Percentiles rank a stretch among this genome's conserved stretches.
phyloP scores from a whole-genome alignment of 2,113 vertebrate species.

The Onychostruthus taczanowskii region DNA sequence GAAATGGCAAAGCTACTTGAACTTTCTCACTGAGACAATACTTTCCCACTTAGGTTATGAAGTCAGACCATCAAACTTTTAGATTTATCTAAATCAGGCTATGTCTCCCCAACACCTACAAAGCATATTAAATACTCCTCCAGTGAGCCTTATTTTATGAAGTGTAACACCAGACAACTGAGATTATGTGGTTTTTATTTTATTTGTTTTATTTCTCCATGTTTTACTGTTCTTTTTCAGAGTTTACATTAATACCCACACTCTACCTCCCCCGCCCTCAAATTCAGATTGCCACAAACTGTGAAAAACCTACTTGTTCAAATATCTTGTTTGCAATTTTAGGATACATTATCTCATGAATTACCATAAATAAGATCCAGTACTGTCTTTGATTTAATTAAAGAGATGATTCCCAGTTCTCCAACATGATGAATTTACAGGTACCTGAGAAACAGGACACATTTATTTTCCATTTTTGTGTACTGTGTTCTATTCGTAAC shows the following conservation, averaged over 20 bases:
- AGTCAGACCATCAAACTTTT: background rate
- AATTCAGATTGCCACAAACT: background rate
- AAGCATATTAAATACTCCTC: background rate
- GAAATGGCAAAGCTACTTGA: background rate
- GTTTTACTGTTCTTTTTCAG: background rate
- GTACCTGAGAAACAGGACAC: background rate
- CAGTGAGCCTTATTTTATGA: background rate
- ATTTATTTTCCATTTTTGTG: background rate
- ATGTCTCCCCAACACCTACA: background rate
- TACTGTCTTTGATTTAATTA: background rate
- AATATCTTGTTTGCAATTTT: background rate
- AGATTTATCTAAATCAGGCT: background rate
- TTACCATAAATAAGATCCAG: background rate
- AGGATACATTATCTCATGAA: background rate
- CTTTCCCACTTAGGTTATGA: background rate
- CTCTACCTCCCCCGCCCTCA: background rate
- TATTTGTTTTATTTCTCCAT: background rate
- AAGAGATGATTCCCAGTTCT: background rate
- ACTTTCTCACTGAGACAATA: background rate
- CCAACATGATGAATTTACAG: background rate
- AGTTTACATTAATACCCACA: background rate
- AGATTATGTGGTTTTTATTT: background rate
- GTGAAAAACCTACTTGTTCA: background rate
- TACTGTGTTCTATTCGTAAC: background rate
- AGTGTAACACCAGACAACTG: background rate